A percentile compares a stretch with the other conserved stretches of the same genome.
Evolutionary conservation across 2,888 invertebrate genomes (phyloP).

Genomic region (Polydesmus complanatus): DNA sequence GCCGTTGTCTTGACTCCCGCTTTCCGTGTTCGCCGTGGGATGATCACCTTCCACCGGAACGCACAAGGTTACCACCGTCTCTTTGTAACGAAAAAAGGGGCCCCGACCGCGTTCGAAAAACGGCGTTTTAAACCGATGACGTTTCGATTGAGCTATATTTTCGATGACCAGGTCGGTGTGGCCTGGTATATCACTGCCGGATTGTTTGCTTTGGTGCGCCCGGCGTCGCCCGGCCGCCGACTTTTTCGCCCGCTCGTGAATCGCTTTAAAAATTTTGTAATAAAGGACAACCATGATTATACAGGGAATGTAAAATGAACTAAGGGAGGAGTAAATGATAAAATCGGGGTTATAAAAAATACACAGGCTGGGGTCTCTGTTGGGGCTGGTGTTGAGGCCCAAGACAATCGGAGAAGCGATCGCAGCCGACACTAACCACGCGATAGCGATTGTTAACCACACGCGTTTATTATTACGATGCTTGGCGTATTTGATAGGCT

Average conservation of each 20-base stretch:
- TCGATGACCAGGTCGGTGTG: conserved; percentile 53
- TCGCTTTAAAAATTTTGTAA: conserved; percentile 94
- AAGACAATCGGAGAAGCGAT: conserved; percentile 93
- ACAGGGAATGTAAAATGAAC: conserved; percentile 97
- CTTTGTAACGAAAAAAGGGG: conserved; percentile 6
- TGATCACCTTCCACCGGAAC: conserved; percentile 6
- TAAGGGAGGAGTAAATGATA: conserved; percentile 92
- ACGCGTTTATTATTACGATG: conserved; percentile 89
- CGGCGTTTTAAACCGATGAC: conserved; percentile 35
- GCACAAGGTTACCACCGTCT: conserved; percentile 11
- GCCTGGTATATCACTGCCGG: too few species aligned
- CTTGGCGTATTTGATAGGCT: conserved; percentile 97
- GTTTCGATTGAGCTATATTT: conserved; percentile 54
- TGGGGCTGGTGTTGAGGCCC: conserved; percentile 85
- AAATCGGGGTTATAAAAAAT: conserved; percentile 96
- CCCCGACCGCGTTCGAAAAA: not conserved
- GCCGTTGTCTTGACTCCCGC: conserved; percentile 61
- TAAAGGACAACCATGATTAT: conserved; percentile 97
- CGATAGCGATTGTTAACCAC: conserved; percentile 83
- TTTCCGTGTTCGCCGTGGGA: conserved; percentile 53
- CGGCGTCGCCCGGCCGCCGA: conserved; percentile 60
- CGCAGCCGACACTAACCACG: conserved; percentile 89
- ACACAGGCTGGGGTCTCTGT: conserved; percentile 69
- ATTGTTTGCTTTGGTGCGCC: conserved; percentile 28
- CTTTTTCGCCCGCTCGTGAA: conserved; percentile 69